Conservation (phyloP, 1,140 invertebrate species). For the Hermatobates lingyangjiaoensis region DNA sequence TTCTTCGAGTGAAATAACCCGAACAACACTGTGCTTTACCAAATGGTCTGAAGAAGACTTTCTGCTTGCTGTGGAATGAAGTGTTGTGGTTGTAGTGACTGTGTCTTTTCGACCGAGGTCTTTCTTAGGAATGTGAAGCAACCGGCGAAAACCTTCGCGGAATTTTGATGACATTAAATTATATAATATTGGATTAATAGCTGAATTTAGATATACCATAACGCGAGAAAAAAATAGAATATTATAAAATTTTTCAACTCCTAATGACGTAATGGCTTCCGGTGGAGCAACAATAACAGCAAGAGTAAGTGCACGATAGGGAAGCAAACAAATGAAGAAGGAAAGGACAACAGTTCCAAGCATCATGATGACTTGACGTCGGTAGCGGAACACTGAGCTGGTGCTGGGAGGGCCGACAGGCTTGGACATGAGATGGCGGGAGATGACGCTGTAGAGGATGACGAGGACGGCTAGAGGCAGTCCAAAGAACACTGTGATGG, state of each 20-base stretch:
- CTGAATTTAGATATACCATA: conserved; percentile 75
- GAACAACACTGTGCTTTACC: conserved; percentile 7
- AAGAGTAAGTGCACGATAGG: conserved; percentile 64
- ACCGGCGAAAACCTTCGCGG: conserved; percentile 52
- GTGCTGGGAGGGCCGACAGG: conserved; percentile 35
- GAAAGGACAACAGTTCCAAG: conserved; percentile 73
- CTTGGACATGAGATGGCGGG: conserved; percentile 59
- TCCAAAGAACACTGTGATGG: conserved; percentile 64
- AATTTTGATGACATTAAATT: conserved; percentile 85
- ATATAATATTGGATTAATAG: conserved; percentile 77
- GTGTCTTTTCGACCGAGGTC: conserved; percentile 14
- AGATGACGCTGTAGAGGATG: conserved; percentile 63
- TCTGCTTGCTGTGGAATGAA: conserved; percentile 3
- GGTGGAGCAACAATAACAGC: conserved; percentile 59
- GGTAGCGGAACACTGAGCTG: conserved; percentile 17
- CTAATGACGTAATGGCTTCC: conserved; percentile 37
- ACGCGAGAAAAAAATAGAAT: conserved; percentile 68
- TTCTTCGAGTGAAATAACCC: conserved; percentile 10
- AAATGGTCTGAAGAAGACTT: conserved; percentile 6
- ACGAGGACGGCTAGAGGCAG: conserved; percentile 60
- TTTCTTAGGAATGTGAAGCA: conserved; percentile 19
- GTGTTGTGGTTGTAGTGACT: conserved; percentile 13
- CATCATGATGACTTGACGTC: conserved; percentile 52
- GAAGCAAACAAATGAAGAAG: conserved; percentile 76
- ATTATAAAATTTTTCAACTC: conserved; percentile 63